Percentiles rank a stretch among this genome's conserved stretches.
These are phyloP conservation scores for Mormyrus iriodes DNA, from an alignment of 2,113 vertebrate species.

Conservation along the genomic window DNA sequence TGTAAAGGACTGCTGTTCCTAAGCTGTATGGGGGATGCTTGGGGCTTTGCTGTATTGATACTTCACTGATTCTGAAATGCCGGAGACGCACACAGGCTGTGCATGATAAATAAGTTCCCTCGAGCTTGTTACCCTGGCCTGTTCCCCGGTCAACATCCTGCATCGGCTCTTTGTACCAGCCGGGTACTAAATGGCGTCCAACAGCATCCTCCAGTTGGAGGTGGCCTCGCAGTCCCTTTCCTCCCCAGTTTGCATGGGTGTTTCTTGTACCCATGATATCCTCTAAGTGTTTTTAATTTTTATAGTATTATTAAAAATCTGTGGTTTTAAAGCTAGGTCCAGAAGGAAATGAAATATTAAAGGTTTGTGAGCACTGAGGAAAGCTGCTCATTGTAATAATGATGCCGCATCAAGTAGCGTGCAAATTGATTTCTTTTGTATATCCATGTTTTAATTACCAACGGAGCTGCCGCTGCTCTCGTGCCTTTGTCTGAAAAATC, in stretches of 20 bases:
- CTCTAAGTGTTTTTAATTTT: not conserved
- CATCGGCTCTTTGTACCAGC: not conserved
- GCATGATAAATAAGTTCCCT: not conserved
- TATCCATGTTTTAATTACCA: not conserved
- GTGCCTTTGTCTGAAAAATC: not conserved
- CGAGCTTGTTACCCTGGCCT: not conserved
- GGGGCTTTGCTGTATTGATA: not conserved
- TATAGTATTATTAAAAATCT: not conserved
- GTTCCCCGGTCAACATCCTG: not conserved
- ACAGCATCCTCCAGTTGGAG: not conserved
- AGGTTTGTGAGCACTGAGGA: not conserved
- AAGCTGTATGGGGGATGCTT: not conserved
- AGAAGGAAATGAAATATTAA: not conserved
- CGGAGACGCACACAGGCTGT: not conserved
- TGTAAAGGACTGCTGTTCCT: not conserved
- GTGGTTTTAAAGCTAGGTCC: not conserved
- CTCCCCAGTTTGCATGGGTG: not conserved
- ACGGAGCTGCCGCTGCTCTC: not conserved
- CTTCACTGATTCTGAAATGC: not conserved
- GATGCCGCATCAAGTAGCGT: not conserved
- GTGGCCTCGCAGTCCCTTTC: not conserved
- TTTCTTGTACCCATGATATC: not conserved
- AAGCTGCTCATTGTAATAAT: too few relatives aligned
- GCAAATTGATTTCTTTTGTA: too few relatives aligned
- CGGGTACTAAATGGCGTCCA: not conserved